Percentiles rank a stretch among this genome's conserved stretches.
phyloP scores from a whole-genome alignment of 37 sponge, comb jelly and placozoan genomes.

The Crambe crambe region DNA sequence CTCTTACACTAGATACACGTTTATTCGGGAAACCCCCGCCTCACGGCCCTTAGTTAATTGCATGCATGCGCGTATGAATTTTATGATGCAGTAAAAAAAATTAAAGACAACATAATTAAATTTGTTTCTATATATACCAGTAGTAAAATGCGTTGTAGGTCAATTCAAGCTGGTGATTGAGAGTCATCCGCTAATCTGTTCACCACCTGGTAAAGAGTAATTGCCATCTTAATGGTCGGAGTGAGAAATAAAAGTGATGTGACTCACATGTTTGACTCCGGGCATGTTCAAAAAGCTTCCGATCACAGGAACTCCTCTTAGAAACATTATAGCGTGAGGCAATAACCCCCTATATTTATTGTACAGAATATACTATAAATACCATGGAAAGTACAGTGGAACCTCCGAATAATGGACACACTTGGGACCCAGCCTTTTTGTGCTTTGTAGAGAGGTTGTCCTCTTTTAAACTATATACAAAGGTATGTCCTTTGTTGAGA shows the following conservation, averaged over 20 bases:
- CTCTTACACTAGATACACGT: too few relatives aligned
- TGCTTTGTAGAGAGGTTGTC: not conserved
- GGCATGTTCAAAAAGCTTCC: slow-evolving; percentile 89
- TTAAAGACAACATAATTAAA: too few relatives aligned
- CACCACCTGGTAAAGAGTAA: slow-evolving; percentile 23
- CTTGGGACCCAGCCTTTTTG: too few relatives aligned
- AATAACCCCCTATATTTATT: slow-evolving; percentile 74
- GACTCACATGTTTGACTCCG: slow-evolving; percentile 77
- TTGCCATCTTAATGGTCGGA: not conserved
- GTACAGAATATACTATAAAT: slow-evolving; percentile 1
- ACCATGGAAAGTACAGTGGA: not conserved
- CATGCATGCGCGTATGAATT: too few relatives aligned
- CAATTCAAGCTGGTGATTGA: slow-evolving; percentile 40
- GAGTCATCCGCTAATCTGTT: slow-evolving; percentile 58
- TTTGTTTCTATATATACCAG: too few relatives aligned
- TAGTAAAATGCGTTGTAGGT: too few relatives aligned
- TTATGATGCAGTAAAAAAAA: too few relatives aligned
- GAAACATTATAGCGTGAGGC: slow-evolving; percentile 81
- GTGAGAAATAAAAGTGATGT: not conserved
- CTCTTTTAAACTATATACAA: not conserved
- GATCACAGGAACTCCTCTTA: slow-evolving; percentile 87
- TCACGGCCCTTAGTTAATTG: too few relatives aligned
- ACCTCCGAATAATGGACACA: too few relatives aligned
- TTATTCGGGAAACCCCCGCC: too few relatives aligned
- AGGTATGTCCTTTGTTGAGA: not conserved